Evolutionary conservation across 2,797 vertebrate genomes (phyloP).

Genomic region (Peromyscus attwateri): DNA sequence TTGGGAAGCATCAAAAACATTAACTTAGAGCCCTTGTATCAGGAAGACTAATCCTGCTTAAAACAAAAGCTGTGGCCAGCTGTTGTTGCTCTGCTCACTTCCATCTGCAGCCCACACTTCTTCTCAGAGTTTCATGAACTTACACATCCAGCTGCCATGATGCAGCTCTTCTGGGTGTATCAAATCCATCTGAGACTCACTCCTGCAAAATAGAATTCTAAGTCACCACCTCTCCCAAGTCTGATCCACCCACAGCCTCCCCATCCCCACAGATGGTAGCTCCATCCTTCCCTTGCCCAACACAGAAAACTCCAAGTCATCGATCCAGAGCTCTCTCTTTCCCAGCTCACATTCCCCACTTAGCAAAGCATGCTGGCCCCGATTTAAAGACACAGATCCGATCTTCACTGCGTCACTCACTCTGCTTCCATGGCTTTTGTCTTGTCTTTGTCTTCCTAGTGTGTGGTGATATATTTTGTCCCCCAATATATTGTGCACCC

Average conservation of each 20-base stretch:
- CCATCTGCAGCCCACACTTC: background rate
- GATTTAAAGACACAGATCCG: background rate
- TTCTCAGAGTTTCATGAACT: background rate
- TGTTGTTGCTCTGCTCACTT: background rate
- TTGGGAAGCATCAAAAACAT: slow-evolving; percentile 34
- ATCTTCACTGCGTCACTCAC: fast-evolving
- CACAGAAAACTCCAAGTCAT: background rate
- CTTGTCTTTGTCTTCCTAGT: background rate
- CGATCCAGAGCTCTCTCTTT: background rate
- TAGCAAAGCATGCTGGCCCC: background rate
- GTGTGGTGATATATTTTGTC: no score
- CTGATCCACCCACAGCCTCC: background rate
- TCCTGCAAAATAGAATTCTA: background rate
- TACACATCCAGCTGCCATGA: background rate
- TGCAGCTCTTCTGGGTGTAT: background rate
- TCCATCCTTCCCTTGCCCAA: background rate
- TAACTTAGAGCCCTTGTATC: background rate
- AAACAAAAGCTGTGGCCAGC: slow-evolving; percentile 21
- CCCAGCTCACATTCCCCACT: background rate
- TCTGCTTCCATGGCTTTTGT: background rate
- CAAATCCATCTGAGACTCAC: background rate
- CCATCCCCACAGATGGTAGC: background rate
- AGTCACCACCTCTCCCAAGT: no score
- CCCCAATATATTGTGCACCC: no score
- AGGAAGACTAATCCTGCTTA: background rate